Evolutionary conservation across 2,797 vertebrate genomes (phyloP).

Genomic region (Fratercula arctica): DNA sequence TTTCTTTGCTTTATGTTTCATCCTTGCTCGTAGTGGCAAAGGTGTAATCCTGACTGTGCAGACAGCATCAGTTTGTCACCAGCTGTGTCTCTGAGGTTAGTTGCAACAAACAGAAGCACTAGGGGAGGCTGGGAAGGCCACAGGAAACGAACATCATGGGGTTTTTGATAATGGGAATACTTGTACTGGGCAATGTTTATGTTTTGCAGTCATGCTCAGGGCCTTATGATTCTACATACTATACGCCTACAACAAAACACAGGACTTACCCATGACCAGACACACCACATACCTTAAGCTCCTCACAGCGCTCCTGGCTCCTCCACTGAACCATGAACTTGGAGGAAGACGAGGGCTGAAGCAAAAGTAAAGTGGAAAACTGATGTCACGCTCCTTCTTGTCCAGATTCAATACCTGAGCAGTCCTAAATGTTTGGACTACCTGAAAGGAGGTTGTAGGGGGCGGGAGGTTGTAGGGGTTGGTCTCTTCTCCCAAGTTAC

Average conservation of each 20-base stretch:
- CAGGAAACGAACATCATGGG: not conserved
- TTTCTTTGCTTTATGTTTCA: conserved; percentile 7
- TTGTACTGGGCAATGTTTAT: not conserved
- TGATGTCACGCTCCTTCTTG: not conserved
- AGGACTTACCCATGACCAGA: not conserved
- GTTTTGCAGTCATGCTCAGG: not conserved
- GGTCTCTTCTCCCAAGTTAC: no score
- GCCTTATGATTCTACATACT: not conserved
- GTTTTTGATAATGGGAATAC: not conserved
- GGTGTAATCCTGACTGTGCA: not conserved
- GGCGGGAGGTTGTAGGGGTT: no score
- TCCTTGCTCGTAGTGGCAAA: not conserved
- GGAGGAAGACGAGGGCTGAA: not conserved
- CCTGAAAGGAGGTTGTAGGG: no score
- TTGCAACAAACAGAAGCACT: not conserved
- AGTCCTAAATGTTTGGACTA: not conserved
- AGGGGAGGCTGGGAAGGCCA: not conserved
- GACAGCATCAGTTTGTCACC: not conserved
- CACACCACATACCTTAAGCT: rapidly evolving
- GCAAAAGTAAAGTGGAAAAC: not conserved
- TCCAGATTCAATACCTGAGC: not conserved
- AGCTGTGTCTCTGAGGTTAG: not conserved
- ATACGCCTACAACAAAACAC: not conserved
- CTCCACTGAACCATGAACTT: not conserved
- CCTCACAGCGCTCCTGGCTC: not conserved